phyloP scores from a whole-genome alignment of 2,797 vertebrate genomes.

The Chaetodon trifasciatus region DNA sequence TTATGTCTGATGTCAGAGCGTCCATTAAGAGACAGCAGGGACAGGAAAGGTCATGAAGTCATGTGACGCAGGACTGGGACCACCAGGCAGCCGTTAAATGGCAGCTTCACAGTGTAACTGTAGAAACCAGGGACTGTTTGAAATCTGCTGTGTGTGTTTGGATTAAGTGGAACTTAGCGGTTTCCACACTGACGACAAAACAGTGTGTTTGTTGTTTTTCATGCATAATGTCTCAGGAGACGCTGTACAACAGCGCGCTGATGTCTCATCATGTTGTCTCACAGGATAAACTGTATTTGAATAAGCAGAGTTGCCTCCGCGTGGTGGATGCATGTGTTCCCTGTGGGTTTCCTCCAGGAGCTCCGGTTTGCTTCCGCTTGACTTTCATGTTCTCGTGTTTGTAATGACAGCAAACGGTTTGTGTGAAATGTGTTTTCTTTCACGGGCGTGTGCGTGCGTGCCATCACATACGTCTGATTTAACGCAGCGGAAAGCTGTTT shows the following conservation, averaged over 20 bases:
- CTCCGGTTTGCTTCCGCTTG: background rate
- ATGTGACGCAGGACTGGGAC: conserved; percentile 2
- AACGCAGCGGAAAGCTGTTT: conserved; percentile 7
- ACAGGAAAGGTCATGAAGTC: background rate
- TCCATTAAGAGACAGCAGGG: background rate
- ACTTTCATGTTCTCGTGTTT: conserved; percentile 1
- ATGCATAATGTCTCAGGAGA: background rate
- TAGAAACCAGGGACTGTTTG: background rate
- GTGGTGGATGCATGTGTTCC: background rate
- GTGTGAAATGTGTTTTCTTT: background rate
- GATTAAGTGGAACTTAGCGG: background rate
- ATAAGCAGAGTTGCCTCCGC: conserved; percentile 7
- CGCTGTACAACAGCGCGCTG: background rate
- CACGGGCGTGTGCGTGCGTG: background rate
- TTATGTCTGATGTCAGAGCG: background rate
- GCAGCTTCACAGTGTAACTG: background rate
- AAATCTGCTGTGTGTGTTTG: background rate
- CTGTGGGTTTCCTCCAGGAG: background rate
- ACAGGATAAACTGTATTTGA: background rate
- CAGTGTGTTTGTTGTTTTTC: background rate
- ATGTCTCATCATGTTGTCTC: background rate
- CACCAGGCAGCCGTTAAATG: background rate
- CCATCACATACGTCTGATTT: conserved; percentile 7
- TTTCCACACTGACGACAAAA: background rate
- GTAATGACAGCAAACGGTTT: background rate